phyloP scores from a whole-genome alignment of 2,888 invertebrate genomes.

The Sericinus montela region DNA sequence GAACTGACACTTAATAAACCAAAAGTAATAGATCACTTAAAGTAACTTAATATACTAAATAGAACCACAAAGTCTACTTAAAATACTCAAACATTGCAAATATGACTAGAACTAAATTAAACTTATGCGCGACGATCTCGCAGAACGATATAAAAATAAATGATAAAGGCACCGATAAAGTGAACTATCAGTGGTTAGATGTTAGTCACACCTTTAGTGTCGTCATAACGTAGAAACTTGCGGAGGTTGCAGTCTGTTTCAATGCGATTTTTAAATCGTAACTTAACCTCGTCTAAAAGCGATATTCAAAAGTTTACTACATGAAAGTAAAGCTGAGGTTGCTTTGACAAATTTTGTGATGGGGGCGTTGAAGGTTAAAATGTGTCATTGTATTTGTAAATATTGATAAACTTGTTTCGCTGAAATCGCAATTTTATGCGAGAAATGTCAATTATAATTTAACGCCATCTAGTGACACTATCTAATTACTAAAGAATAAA shows the following conservation, averaged over 20 bases:
- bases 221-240: constrained; percentile 25
- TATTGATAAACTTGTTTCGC: constrained; percentile 8
- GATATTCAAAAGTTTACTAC: constrained; percentile 2
- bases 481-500: too few relatives aligned
- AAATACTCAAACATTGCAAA: too few relatives aligned
- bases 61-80: too few relatives aligned
- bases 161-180: constrained; percentile 36
- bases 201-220: constrained; percentile 36
- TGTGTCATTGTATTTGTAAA: constrained; percentile 15
- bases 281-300: neutral
- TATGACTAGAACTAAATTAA: neutral
- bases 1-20: constrained; percentile 5
- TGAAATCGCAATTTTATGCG: too few relatives aligned
- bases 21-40: too few relatives aligned
- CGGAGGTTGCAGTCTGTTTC: constrained; percentile 26
- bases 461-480: constrained; percentile 6
- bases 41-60: too few relatives aligned
- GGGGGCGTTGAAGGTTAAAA: constrained; percentile 7
- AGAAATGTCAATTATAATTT: neutral
- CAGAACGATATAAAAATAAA: constrained; percentile 25
- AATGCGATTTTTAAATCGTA: constrained; percentile 16
- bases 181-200: constrained; percentile 29
- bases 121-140: constrained; percentile 21
- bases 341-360: constrained; percentile 2
- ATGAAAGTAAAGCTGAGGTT: neutral